Evolutionary conservation across 2,113 vertebrate species (phyloP).

Genomic region (Tautogolabrus adspersus): DNA sequence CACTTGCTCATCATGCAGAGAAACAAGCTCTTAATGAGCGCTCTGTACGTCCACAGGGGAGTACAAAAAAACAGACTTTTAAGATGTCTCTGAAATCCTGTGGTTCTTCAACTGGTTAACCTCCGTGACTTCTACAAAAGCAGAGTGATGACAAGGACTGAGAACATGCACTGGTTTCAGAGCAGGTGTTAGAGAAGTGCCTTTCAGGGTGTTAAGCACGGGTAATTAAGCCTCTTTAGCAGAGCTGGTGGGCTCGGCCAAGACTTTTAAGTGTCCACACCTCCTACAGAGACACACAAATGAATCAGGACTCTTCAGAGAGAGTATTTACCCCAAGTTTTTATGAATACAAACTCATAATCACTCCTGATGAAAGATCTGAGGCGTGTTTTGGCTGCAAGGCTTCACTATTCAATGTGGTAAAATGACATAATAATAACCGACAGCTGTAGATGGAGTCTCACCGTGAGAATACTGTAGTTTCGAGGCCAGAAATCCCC

Average conservation of each 20-base stretch:
- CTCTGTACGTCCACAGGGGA: not conserved
- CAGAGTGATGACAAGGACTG: slow-evolving; percentile 17
- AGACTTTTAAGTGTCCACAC: slow-evolving; percentile 14
- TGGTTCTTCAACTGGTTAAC: not conserved
- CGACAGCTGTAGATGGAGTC: not conserved
- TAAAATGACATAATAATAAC: not conserved
- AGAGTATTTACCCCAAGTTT: not conserved
- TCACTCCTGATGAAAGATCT: slow-evolving; percentile 7
- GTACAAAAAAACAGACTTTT: not conserved
- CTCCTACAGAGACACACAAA: slow-evolving; percentile 8
- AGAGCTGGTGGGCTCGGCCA: not conserved
- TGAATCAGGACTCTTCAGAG: slow-evolving; percentile 1
- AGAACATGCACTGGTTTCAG: not conserved
- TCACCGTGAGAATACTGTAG: slow-evolving; percentile 94
- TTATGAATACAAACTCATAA: slow-evolving; percentile 1
- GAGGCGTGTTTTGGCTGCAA: not conserved
- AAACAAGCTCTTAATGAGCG: not conserved
- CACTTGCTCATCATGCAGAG: not conserved
- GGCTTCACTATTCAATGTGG: not conserved
- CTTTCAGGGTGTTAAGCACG: slow-evolving; percentile 19
- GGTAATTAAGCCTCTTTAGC: slow-evolving; percentile 24
- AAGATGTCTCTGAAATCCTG: not conserved
- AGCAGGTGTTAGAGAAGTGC: slow-evolving; percentile 10
- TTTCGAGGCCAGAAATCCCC: slow-evolving; percentile 87
- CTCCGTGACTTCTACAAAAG: not conserved